Evolutionary conservation across 2,888 invertebrate species (phyloP).

Genomic region (Andrena marginata): DNA sequence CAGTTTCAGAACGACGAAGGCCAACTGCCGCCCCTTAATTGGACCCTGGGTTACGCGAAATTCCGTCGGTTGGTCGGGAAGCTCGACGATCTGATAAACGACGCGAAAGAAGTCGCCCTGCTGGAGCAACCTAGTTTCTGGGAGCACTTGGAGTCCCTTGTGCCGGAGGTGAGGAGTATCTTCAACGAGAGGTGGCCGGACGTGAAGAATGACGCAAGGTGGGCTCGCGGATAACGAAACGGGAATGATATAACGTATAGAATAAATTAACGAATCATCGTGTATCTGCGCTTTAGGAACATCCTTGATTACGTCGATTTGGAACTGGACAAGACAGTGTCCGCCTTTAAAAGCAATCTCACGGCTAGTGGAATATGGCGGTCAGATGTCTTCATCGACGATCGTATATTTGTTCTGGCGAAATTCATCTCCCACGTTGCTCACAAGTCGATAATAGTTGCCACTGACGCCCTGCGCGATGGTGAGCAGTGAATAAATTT

Average conservation of each 20-base stretch:
- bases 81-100: slow-evolving; percentile 68
- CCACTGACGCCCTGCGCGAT: slow-evolving; percentile 42
- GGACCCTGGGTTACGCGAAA: slow-evolving; percentile 78
- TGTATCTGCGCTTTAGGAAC: slow-evolving; percentile 37
- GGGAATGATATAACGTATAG: background rate
- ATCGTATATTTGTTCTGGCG: slow-evolving; percentile 70
- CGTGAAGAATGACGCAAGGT: slow-evolving; percentile 59
- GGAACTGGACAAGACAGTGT: slow-evolving; percentile 75
- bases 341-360: slow-evolving; percentile 61
- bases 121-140: slow-evolving; percentile 69
- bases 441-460: slow-evolving; percentile 64
- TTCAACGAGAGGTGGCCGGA: slow-evolving; percentile 64
- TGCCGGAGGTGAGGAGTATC: slow-evolving; percentile 66
- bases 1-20: slow-evolving; percentile 64
- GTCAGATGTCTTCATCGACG: slow-evolving; percentile 53
- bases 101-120: slow-evolving; percentile 61
- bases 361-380: slow-evolving; percentile 71
- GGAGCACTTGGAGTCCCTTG: slow-evolving; percentile 63
- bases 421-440: slow-evolving; percentile 74
- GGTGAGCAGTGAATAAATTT: slow-evolving; percentile 3
- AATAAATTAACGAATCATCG: background rate
- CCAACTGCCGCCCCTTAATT: slow-evolving; percentile 75
- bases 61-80: slow-evolving; percentile 75
- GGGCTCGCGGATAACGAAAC: background rate
- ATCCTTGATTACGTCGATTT: slow-evolving; percentile 74